phyloP scores from a whole-genome alignment of 2,113 vertebrate species.

The Pogona vitticeps region DNA sequence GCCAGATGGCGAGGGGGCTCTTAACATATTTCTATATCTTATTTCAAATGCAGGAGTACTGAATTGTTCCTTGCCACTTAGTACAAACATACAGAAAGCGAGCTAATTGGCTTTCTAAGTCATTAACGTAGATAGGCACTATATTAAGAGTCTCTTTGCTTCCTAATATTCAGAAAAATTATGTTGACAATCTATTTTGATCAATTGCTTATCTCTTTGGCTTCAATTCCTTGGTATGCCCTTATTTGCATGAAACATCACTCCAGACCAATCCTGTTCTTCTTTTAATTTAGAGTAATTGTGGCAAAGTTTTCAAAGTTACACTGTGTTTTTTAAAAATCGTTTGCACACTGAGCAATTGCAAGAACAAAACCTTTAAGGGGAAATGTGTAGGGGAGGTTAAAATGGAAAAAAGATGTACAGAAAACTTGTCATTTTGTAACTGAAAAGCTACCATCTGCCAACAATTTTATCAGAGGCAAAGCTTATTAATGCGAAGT shows the following conservation, averaged over 20 bases:
- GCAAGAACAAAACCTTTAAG: conserved; percentile 69
- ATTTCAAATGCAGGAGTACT: background rate
- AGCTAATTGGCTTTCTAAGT: background rate
- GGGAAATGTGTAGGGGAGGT: conserved; percentile 56
- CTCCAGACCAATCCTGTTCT: conserved; percentile 46
- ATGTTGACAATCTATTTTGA: background rate
- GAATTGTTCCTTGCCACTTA: background rate
- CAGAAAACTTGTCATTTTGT: conserved; percentile 73
- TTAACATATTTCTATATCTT: conserved; percentile 2
- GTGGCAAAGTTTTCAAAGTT: background rate
- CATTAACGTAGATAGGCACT: no score
- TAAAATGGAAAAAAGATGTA: conserved; percentile 61
- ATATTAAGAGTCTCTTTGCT: background rate
- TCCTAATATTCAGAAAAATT: background rate
- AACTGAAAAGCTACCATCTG: conserved; percentile 78
- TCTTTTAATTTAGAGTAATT: conserved; percentile 14
- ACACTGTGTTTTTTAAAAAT: background rate
- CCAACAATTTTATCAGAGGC: conserved; percentile 73
- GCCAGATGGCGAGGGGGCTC: background rate
- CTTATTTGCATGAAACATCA: conserved; percentile 39
- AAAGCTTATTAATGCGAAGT: conserved; percentile 74
- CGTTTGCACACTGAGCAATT: conserved; percentile 58
- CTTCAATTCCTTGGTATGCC: conserved; percentile 33
- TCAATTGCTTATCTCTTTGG: background rate
- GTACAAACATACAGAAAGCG: background rate